Percentiles rank a stretch among this genome's conserved stretches.
phyloP scores from a whole-genome alignment of 2,113 vertebrate genomes.

The Tupaia tana region DNA sequence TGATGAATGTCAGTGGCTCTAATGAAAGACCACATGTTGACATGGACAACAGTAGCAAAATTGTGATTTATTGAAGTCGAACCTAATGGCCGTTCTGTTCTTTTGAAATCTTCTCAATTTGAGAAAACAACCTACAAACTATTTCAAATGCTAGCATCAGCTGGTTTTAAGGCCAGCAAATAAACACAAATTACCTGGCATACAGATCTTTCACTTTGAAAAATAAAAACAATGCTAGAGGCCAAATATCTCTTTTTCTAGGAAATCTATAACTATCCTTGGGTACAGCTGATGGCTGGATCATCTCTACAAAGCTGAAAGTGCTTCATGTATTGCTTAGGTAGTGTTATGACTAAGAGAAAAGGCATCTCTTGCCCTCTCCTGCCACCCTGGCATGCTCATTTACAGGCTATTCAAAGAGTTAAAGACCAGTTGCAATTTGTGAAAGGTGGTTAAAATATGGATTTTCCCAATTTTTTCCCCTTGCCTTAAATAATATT shows the following conservation, averaged over 20 bases:
- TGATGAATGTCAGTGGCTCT: neutral
- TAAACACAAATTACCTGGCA: neutral
- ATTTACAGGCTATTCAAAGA: neutral
- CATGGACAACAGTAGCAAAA: neutral
- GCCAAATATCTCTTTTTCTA: neutral
- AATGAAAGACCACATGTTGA: neutral
- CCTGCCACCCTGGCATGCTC: neutral
- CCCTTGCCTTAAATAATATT: neutral
- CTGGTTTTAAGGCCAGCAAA: neutral
- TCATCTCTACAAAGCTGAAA: neutral
- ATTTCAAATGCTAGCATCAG: neutral
- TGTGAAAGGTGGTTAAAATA: neutral
- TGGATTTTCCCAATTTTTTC: neutral
- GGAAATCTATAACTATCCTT: neutral
- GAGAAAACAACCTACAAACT: neutral
- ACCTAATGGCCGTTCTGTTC: neutral
- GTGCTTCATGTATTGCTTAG: neutral
- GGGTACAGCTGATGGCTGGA: neutral
- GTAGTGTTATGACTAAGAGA: neutral
- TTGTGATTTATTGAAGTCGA: neutral
- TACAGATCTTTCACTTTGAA: neutral
- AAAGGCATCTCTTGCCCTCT: neutral
- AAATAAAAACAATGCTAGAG: neutral
- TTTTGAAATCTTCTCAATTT: neutral
- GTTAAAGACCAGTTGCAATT: slow-evolving; percentile 2